Percentiles rank a stretch among this genome's conserved stretches.
Conservation (phyloP, 2,797 vertebrate genomes). For the Crax fasciolata region DNA sequence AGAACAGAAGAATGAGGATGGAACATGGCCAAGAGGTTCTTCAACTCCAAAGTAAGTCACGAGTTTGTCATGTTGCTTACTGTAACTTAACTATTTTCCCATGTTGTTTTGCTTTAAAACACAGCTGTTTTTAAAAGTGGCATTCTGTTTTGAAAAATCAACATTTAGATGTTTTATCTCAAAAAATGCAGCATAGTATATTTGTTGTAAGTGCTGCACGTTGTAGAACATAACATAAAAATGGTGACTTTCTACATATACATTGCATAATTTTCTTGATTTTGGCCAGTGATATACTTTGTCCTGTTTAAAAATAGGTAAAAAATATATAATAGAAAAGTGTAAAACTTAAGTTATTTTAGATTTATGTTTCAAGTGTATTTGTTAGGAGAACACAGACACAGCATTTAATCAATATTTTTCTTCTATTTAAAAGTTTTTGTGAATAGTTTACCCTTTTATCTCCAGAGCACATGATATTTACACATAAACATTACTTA, state of each 20-base stretch:
- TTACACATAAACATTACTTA: background rate
- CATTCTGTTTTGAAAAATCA: background rate
- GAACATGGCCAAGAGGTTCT: conserved; percentile 95
- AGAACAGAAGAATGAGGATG: conserved; percentile 98
- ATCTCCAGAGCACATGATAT: background rate
- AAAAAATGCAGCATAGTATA: background rate
- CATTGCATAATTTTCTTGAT: background rate
- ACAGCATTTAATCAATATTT: background rate
- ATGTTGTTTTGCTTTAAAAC: background rate
- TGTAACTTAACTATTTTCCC: background rate
- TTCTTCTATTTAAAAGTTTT: background rate
- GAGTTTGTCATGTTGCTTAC: background rate
- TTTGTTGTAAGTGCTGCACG: rapidly evolving
- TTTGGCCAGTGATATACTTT: background rate
- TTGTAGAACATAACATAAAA: background rate
- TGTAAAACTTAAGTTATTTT: background rate
- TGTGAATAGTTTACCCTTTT: conserved; percentile 6
- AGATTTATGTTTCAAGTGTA: background rate
- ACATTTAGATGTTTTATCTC: background rate
- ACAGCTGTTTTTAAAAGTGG: background rate
- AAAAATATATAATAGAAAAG: background rate
- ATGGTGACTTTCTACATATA: background rate
- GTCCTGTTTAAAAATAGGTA: background rate
- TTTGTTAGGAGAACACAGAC: background rate
- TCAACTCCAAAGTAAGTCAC: conserved; percentile 93